Base-by-base conservation (phyloP, 2,113 vertebrate species). In the Ondatra zibethicus region DNA sequence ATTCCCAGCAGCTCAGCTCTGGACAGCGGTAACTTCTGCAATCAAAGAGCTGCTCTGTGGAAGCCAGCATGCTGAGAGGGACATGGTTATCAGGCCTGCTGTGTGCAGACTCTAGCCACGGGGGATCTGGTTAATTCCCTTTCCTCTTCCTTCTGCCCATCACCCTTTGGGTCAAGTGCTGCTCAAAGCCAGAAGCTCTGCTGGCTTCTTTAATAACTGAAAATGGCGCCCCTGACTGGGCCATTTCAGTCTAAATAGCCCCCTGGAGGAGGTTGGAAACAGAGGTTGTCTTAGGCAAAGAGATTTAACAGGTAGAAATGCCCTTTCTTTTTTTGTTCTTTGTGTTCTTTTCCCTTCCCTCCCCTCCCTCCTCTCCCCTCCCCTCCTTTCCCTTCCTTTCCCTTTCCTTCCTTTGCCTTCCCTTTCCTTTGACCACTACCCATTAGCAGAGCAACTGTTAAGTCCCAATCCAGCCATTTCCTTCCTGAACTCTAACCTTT, bases 161-260 rank as follows among this genome's bases (percentile, higher is more conserved):
- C 96, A 95, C 89, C 93, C 96, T 95, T 91, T 92, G 95, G 93
- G 95, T 97, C 95, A 98, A 97, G 94, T 96, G 91, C 96, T 97
- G 39, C 91, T 97, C 88, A 88, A 82, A 98, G 96, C 86, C 95
- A 94, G 81, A 89, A 96, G 89, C 91, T 95, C 73, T 19, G 25
- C 92, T 82, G 93, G 86, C 94, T 96, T 93, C 94, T 95, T 91
- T 97, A 97, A 96, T 95, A 97, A 97, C 95, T 96, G 97, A 91
- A 98, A 98, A 97, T 96, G 96, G 92, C 27, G 92, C 91, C 96
- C 88, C 92, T 96, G 94, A 68, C 91, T 58, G 95, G 96, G 91
- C 93, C 89, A 91, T 97, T 95, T 97, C 91, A 61, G 81, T 95
- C 96, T 88, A 78, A 96, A 96, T 94, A 98, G 96, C 80, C 93